Evolutionary conservation across 2,888 invertebrate genomes (phyloP).

Genomic region (Phanerotoma sp.): DNA sequence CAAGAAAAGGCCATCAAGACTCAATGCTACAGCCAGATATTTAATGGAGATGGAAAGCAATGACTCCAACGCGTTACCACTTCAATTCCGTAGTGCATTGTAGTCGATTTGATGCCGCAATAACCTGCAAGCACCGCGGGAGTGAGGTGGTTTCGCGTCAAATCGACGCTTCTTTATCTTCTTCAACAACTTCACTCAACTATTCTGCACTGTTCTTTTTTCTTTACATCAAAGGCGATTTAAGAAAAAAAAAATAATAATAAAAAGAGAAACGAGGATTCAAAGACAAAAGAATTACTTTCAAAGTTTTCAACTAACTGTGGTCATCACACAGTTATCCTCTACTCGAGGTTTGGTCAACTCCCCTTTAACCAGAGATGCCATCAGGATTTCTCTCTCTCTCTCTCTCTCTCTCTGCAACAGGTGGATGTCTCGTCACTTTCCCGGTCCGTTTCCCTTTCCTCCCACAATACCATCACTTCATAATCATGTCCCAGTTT

Average conservation of each 20-base stretch:
- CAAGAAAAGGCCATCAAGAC: slow-evolving; percentile 9
- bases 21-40: slow-evolving; percentile 1
- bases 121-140: slow-evolving; percentile 92
- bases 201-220: neutral
- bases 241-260: too few relatives aligned
- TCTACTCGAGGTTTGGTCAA: neutral
- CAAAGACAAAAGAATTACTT: too few relatives aligned
- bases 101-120: slow-evolving; percentile 69
- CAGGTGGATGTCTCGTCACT: slow-evolving; percentile 50
- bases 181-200: slow-evolving; percentile 4
- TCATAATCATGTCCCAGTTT: slow-evolving; percentile 6
- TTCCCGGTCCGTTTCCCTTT: slow-evolving; percentile 18
- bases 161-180: slow-evolving; percentile 38
- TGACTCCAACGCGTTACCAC: slow-evolving; percentile 62
- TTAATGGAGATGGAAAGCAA: slow-evolving; percentile 21
- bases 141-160: slow-evolving; percentile 70
- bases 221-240: neutral
- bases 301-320: neutral
- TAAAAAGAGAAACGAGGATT: too few relatives aligned
- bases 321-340: neutral
- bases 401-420: too few relatives aligned
- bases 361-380: slow-evolving; percentile 20
- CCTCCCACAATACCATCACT: slow-evolving; percentile 13
- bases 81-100: slow-evolving; percentile 98
- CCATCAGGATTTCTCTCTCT: slow-evolving; percentile 39